phyloP scores from a whole-genome alignment of 92 coral and sea anemone genomes.

The Bergia sp. region DNA sequence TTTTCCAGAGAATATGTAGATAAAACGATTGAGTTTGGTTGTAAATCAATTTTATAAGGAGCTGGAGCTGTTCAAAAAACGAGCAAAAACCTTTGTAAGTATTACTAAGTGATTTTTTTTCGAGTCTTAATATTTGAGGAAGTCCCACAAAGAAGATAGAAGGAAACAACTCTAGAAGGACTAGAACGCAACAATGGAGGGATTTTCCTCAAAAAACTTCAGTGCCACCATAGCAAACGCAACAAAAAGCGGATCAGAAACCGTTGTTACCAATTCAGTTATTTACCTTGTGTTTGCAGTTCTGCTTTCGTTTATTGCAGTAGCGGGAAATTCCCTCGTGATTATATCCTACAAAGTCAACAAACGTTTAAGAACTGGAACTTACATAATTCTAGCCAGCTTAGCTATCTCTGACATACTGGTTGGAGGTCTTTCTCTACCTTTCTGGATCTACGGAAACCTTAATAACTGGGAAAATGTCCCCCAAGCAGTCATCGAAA shows the following conservation, averaged over 20 bases:
- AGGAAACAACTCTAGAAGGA: not conserved
- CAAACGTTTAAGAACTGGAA: constrained; percentile 69
- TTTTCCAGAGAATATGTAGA: not conserved
- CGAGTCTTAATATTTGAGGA: too few species aligned
- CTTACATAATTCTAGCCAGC: constrained; percentile 74
- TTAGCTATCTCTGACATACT: constrained; percentile 77
- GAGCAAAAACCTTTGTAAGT: too few species aligned
- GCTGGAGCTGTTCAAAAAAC: too few species aligned
- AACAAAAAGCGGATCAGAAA: not conserved
- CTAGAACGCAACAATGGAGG: not conserved
- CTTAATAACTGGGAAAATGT: constrained; percentile 52
- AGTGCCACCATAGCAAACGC: not conserved
- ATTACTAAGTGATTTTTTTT: not conserved
- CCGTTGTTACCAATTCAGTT: constrained; percentile 7
- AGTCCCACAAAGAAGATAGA: not conserved
- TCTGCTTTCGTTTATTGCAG: constrained; percentile 50
- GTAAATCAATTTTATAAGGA: not conserved
- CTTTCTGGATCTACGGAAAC: constrained; percentile 73
- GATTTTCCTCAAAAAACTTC: not conserved
- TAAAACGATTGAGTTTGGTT: not conserved
- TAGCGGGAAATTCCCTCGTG: constrained; percentile 69
- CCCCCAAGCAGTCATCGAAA: constrained; percentile 18
- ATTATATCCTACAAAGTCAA: constrained; percentile 70
- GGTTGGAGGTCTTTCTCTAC: constrained; percentile 80
- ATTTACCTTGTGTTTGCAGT: constrained; percentile 59